These are phyloP conservation scores for Rhinophrynus dorsalis DNA, from an alignment of 2,797 vertebrate genomes.

Conservation along the genomic window DNA sequence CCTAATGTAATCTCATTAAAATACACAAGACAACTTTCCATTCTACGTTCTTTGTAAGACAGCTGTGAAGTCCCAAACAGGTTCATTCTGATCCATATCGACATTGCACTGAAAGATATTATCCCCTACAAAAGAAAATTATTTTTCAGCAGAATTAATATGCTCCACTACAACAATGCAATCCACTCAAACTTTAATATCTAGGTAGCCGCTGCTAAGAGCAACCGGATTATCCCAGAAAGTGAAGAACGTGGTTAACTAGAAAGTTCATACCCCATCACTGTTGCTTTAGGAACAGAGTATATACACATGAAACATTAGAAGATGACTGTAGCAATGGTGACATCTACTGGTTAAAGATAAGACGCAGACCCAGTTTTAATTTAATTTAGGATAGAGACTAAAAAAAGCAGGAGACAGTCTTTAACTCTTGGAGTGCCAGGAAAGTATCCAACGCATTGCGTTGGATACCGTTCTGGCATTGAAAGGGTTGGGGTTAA, in stretches of 20 bases:
- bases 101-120: background rate
- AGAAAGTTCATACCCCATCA: background rate
- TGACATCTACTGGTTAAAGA: background rate
- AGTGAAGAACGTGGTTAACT: background rate
- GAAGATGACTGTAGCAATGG: background rate
- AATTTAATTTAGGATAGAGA: too few relatives aligned
- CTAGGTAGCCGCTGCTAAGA: background rate
- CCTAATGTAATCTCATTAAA: too few relatives aligned
- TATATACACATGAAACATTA: background rate
- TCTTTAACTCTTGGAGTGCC: too few relatives aligned
- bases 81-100: background rate
- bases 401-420: too few relatives aligned
- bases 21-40: too few relatives aligned
- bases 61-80: background rate
- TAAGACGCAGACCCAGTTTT: too few relatives aligned
- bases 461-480: too few relatives aligned
- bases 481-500: too few relatives aligned
- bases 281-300: background rate
- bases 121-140: background rate
- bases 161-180: background rate
- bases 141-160: conserved; percentile 2
- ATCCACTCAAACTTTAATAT: background rate
- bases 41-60: background rate
- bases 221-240: background rate
- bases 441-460: too few relatives aligned